Percentiles rank a stretch among this genome's conserved stretches.
phyloP scores from a whole-genome alignment of 2,113 vertebrate genomes.

The Cacatua alba region DNA sequence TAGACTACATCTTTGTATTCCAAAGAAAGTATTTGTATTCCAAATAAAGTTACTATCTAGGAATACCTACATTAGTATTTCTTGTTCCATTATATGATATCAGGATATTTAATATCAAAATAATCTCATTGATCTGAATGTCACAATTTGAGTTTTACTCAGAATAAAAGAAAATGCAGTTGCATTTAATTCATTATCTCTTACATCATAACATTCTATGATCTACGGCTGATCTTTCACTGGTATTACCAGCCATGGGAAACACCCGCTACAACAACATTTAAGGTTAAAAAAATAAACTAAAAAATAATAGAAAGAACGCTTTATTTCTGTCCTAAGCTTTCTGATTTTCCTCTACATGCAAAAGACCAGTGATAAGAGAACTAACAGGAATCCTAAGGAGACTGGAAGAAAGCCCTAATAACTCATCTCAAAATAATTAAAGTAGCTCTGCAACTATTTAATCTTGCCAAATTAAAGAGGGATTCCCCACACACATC shows the following conservation, averaged over 20 bases:
- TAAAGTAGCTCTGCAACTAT: neutral
- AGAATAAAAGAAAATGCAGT: neutral
- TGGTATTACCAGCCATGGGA: neutral
- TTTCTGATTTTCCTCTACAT: neutral
- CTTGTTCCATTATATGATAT: constrained; percentile 39
- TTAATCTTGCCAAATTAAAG: neutral
- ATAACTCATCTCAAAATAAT: neutral
- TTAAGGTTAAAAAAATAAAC: neutral
- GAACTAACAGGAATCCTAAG: neutral
- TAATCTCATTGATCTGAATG: constrained; percentile 54
- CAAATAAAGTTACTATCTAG: neutral
- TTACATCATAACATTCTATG: neutral
- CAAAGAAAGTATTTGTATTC: constrained; percentile 18
- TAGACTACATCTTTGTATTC: constrained; percentile 1
- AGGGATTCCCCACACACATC: neutral
- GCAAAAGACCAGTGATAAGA: neutral
- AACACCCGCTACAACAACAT: neutral
- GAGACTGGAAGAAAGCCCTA: neutral
- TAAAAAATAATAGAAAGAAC: neutral
- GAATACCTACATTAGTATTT: constrained; percentile 47
- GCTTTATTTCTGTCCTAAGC: neutral
- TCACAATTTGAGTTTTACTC: constrained; percentile 17
- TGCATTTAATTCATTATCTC: neutral
- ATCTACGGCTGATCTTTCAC: neutral
- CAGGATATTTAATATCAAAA: constrained; percentile 47